Base-by-base conservation (phyloP, 1,140 invertebrate genomes). In the Cardiocondyla obscurior region DNA sequence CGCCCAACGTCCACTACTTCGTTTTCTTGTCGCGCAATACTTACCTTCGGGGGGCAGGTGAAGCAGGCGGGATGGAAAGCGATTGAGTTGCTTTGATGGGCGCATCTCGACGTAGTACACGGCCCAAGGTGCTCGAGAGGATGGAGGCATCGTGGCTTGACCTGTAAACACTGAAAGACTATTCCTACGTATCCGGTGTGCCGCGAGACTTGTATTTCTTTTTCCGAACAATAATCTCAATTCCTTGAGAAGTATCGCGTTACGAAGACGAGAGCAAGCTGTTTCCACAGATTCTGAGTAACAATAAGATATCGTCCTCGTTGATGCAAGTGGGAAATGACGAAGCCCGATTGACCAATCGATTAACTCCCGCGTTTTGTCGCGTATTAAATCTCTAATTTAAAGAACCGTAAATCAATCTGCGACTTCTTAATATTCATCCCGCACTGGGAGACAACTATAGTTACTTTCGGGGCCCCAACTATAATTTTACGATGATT, bases 151-250 rank as follows among this genome's bases (percentile, higher is more conserved):
- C 86, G 85, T 84, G 74, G 77, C 69, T 87, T 77, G 72, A 90
- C 85, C 85, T 88, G 81, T 85, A 88, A 90, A 93, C 91, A 90
- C 91, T 86, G 89, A 55, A 90, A 90, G 86, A 69, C 89, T 89
- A 91, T 92, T 81, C 84, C 86, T 79, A 79, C 12, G 25, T 79
- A 79, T 79, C 74, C 8, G 62, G 74, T 79, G 73, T 76, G n/a
- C 30, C 74, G 16, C 5, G 5, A 79, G 14, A 53, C 30, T 22
- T 8, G 16, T 49, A 64, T 49, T 5, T 16, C 33, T 46, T 22
- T 1, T 10, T 25, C n/a, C n/a, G 22, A 51, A n/a, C n/a, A n/a
- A n/a, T n/a, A n/a, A n/a, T n/a, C n/a, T n/a, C n/a, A n/a, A n/a
- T n/a, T 0, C 19, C 42, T 19, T 55, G 7, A 25, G 10, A 55